Base-by-base conservation (phyloP, 2,797 vertebrate species). In the Petrocephalus schoutedeni region DNA sequence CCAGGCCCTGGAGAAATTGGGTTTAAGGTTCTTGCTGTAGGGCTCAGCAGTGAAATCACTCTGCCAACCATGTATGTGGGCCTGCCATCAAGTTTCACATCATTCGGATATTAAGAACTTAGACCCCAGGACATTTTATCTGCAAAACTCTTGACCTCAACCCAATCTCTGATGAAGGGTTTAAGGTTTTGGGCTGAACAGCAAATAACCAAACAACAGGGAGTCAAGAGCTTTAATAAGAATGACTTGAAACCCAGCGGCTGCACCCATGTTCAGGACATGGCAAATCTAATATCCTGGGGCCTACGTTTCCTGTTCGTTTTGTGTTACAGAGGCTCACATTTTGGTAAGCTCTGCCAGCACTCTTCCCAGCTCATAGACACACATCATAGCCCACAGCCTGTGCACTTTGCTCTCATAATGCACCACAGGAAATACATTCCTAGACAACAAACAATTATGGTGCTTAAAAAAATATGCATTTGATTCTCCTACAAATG, bases 371-470 rank as follows among this genome's bases (percentile, higher is more conserved):
- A 71, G 36, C 53, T 58, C 21, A 86, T 59, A 87, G 54, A 32
- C 57, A 45, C 36, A 58, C 67, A 53, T 90, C 23, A 58, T 19
- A 16, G 54, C 4, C 23, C 32, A n/a, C 9, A 51, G 16, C 53
- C 49, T 59, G 45, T 36, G 3, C 23, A 16, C n/a, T 71, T 82
- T 71, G 16, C 54, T 45, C 49, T 10, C 67, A 88, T 28, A 32
- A 87, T 86, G 49, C 86, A 87, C 59, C 51, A 6, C 87, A 74
- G 32, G 83, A 89, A 88, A 77, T 87, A 87, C 85, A 89, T 91
- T 88, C 89, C 86, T 59, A 87, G 87, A 89, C 61, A 87, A 59
- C 21, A 83, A 88, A 53, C 86, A 89, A 61, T 74, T 53, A 54
- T 32, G 32, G 49, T 87, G 80, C 54, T 87, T 88, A 83, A 86